These are phyloP conservation scores for Eulimnadia texana DNA, from an alignment of 1,140 invertebrate genomes.

Conservation along the genomic window DNA sequence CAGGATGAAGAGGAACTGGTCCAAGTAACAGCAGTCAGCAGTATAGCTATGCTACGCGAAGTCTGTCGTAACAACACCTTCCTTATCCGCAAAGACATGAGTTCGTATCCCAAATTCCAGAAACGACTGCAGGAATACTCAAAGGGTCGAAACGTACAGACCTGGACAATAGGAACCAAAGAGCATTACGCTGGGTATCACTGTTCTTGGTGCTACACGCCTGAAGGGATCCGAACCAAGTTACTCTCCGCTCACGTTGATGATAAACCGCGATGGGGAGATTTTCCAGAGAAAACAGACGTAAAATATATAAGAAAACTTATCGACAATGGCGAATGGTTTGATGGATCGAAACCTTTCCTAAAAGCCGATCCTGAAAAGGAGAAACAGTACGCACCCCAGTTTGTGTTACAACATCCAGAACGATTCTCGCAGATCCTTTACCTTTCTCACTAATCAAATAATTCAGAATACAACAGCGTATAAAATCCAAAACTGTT, in stretches of 20 bases:
- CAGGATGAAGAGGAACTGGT: not conserved
- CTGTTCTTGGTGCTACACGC: constrained; percentile 44
- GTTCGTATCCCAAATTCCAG: not conserved
- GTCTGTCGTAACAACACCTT: constrained; percentile 5
- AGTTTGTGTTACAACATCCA: constrained; percentile 1
- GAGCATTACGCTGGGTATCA: constrained; percentile 53
- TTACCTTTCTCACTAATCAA: constrained; percentile 3
- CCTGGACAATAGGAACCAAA: constrained; percentile 36
- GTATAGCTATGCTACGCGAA: not conserved
- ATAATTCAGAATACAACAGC: not conserved
- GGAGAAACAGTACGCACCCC: constrained; percentile 9
- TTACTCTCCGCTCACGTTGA: constrained; percentile 26
- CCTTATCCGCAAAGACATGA: constrained; percentile 8
- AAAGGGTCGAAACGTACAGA: not conserved
- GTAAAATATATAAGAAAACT: constrained; percentile 41
- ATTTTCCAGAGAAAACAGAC: constrained; percentile 33
- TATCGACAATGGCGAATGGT: constrained; percentile 42
- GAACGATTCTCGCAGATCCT: constrained; percentile 1
- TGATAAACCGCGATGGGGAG: constrained; percentile 19
- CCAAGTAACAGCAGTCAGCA: constrained; percentile 7
- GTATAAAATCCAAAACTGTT: too few species aligned
- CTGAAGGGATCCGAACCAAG: constrained; percentile 38
- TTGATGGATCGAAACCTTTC: constrained; percentile 34
- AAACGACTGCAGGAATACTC: constrained; percentile 1
- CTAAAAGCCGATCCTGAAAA: not conserved